A percentile compares a stretch with the other conserved stretches of the same genome.
phyloP scores from a whole-genome alignment of 2,888 invertebrate genomes.

The Chirona hameri region DNA sequence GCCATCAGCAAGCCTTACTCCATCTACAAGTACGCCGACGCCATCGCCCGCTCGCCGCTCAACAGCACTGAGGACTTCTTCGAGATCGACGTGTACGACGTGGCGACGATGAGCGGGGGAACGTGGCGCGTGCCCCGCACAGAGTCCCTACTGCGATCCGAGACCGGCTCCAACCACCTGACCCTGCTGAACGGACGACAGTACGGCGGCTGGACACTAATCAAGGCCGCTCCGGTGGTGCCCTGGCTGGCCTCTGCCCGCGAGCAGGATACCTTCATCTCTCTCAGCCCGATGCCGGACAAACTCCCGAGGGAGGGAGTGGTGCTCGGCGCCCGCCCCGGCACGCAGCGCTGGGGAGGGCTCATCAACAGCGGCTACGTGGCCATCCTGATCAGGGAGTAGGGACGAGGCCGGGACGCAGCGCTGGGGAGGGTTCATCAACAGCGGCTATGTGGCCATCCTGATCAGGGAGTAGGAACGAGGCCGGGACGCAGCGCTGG shows the following conservation, averaged over 20 bases:
- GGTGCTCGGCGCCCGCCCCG: neutral
- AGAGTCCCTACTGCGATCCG: neutral
- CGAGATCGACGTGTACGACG: slow-evolving; percentile 5
- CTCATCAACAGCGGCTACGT: neutral
- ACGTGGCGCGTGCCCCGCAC: neutral
- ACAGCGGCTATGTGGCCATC: neutral
- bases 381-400: neutral
- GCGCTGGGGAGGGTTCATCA: neutral
- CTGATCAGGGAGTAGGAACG: neutral
- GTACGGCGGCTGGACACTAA: neutral
- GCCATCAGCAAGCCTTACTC: neutral
- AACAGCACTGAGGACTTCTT: neutral
- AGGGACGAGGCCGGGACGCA: neutral
- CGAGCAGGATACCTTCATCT: too few relatives aligned
- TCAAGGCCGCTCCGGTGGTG: neutral
- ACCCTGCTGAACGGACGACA: neutral
- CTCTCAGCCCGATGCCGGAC: too few relatives aligned
- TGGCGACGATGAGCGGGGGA: neutral
- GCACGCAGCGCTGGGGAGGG: neutral
- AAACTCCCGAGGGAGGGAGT: neutral
- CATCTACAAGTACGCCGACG: neutral
- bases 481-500: neutral
- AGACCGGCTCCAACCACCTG: neutral
- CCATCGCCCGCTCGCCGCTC: neutral
- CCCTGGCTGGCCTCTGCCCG: neutral